Base-by-base conservation (phyloP, 1,140 invertebrate genomes). In the Sarcophaga bullata region DNA sequence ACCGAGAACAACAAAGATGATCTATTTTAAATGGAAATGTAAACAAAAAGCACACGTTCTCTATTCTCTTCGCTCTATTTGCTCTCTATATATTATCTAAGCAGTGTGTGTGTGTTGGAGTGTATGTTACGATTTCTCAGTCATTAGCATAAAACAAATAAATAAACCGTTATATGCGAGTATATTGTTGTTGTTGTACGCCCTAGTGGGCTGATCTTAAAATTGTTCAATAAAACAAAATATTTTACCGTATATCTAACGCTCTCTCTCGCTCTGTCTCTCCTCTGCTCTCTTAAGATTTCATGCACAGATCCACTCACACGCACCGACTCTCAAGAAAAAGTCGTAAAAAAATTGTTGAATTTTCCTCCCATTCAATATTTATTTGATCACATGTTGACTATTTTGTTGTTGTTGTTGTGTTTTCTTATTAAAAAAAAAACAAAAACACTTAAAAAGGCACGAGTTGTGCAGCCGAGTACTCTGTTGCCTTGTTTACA, bases 361-460 rank as follows among this genome's bases (percentile, higher is more conserved):
- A 68, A 68, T 19, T 68, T 68, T 68, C 62, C 62, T 68, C 62
- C 62, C 62, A 68, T 68, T 68, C 62, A 68, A 17, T 68, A 68
- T 68, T n/a, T n/a, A 68, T 52, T 78, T 19, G 75, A 50, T 78
- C 48, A 78, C 75, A 78, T 78, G 49, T 78, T 78, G 75, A 78
- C 19, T 68, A n/a, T n/a, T 76, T 76, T 48, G 73, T 76, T 76
- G 6, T 58, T 58, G 54, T n/a, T n/a, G n/a, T n/a, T n/a, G n/a
- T n/a, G n/a, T 58, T 7, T 58, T 68, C 25, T 37, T 37, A 37
- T 68, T 68, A 68, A 7, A 68, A 25, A 1, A 25, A 68, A 68
- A 17, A 48, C 17, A 49, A 78, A 78, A 25, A 50, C 75, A 78
- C 75, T 78, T 78, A 78, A 50, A 72, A 17, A 78, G 48, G 75